phyloP scores from a whole-genome alignment of 2,113 vertebrate genomes.

The Formicarius rufipectus region DNA sequence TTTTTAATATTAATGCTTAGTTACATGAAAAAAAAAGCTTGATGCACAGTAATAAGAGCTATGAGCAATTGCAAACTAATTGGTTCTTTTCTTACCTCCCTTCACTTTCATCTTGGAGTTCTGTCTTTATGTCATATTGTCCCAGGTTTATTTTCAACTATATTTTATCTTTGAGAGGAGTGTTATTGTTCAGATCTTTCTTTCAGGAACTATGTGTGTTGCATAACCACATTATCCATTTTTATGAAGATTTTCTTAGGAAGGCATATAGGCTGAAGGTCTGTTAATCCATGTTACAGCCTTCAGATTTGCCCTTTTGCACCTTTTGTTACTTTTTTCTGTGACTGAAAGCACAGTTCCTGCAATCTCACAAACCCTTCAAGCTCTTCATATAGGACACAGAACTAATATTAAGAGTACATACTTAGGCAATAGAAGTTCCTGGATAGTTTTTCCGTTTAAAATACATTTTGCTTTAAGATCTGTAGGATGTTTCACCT shows the following conservation, averaged over 20 bases:
- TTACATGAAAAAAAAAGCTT: background rate
- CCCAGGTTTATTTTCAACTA: background rate
- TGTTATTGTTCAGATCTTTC: background rate
- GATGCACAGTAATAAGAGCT: background rate
- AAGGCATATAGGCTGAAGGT: background rate
- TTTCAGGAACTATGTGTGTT: background rate
- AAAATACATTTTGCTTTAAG: background rate
- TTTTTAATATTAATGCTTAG: background rate
- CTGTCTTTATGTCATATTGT: background rate
- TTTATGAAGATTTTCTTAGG: background rate
- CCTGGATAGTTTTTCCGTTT: background rate
- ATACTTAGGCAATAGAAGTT: background rate
- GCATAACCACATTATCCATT: background rate
- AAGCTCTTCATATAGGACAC: background rate
- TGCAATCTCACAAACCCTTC: background rate
- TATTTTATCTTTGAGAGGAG: background rate
- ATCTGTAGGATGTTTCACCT: background rate
- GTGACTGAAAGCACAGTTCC: background rate
- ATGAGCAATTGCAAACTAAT: background rate
- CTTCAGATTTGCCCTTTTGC: background rate
- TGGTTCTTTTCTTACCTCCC: background rate
- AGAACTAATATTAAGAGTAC: background rate
- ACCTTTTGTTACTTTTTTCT: background rate
- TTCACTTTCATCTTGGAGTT: background rate
- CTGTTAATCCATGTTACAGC: background rate